Conservation (phyloP, 1,140 invertebrate genomes). For the Brachionus angularis region DNA sequence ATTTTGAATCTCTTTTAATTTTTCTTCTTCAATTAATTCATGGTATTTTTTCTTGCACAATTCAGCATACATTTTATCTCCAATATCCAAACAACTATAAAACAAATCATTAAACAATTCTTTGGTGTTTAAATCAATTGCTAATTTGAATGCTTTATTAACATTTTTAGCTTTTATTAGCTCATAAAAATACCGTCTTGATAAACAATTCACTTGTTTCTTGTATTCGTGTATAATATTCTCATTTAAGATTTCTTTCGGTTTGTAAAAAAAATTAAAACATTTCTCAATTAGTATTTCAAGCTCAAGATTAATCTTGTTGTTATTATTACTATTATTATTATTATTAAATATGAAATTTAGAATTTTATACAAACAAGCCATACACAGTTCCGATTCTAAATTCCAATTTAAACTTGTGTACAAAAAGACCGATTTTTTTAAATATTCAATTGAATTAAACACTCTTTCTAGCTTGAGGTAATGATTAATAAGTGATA, state of each 20-base stretch:
- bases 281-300: too few species aligned
- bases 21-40: conserved; percentile 5
- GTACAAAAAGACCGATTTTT: conserved; percentile 36
- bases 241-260: too few species aligned
- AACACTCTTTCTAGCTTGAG: conserved; percentile 18
- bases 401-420: neutral
- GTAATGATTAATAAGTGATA: conserved; percentile 4
- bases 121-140: neutral
- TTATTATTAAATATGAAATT: neutral
- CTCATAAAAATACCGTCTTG: conserved; percentile 14
- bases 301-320: too few species aligned
- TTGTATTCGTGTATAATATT: too few species aligned
- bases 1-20: neutral
- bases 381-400: neutral
- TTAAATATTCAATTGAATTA: neutral
- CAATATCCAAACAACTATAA: neutral
- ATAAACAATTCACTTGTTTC: neutral
- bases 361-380: conserved; percentile 13
- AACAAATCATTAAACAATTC: conserved; percentile 31
- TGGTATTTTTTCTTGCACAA: conserved; percentile 36
- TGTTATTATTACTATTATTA: neutral
- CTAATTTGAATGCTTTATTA: neutral
- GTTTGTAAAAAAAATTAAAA: too few species aligned
- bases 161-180: neutral
- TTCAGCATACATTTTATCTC: neutral